phyloP scores from a whole-genome alignment of 2,888 invertebrate genomes.

The Seira sanloemensis region DNA sequence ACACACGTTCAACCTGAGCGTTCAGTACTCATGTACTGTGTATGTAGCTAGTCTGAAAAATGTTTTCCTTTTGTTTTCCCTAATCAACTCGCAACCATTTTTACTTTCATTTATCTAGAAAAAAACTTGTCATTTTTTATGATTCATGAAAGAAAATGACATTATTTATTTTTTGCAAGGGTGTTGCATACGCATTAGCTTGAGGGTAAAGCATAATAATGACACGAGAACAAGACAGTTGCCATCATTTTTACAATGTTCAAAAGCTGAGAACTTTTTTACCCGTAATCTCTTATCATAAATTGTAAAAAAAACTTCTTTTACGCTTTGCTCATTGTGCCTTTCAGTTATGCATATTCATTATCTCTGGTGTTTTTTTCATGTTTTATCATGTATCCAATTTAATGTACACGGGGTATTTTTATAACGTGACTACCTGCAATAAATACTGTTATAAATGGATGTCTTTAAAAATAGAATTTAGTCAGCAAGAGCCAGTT shows the following conservation, averaged over 20 bases:
- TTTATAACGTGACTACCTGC: background rate
- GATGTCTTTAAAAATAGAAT: background rate
- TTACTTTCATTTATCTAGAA: background rate
- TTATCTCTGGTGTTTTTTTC: background rate
- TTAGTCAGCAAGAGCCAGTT: background rate
- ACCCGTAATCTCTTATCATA: background rate
- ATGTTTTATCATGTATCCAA: background rate
- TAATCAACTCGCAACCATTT: background rate
- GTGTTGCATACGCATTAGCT: too few species aligned
- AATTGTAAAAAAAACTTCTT: background rate
- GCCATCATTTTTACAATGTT: background rate
- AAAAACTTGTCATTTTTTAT: background rate
- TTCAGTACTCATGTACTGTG: too few species aligned
- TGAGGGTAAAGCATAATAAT: too few species aligned
- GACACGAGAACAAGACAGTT: background rate
- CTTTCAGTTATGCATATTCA: background rate
- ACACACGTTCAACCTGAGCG: too few species aligned
- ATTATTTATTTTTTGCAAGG: too few species aligned
- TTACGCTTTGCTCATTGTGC: background rate
- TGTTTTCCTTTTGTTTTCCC: too few species aligned
- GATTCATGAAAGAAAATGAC: background rate
- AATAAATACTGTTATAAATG: background rate
- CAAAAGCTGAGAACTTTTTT: background rate
- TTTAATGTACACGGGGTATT: background rate
- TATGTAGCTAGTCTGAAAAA: too few species aligned